Evolutionary conservation across 1,140 invertebrate genomes (phyloP).

Genomic region (Plodia interpunctella): DNA sequence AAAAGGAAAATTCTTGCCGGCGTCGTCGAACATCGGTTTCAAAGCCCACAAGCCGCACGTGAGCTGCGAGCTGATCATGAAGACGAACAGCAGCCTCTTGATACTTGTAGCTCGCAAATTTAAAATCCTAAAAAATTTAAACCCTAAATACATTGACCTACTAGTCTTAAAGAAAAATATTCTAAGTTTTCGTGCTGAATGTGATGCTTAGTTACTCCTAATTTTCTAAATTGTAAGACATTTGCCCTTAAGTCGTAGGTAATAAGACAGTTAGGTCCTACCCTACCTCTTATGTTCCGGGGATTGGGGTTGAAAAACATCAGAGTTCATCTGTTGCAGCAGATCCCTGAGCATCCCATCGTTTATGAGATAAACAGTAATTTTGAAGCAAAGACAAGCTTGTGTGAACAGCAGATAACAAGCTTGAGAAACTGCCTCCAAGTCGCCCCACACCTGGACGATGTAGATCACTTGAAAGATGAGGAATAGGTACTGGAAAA

Average conservation of each 20-base stretch:
- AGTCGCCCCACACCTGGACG: constrained; percentile 53
- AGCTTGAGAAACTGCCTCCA: constrained; percentile 56
- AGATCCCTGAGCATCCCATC: constrained; percentile 37
- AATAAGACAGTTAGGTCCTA: too few species aligned
- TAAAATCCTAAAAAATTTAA: constrained; percentile 36
- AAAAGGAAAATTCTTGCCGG: constrained; percentile 56
- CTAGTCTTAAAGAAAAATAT: too few species aligned
- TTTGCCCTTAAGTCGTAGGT: too few species aligned
- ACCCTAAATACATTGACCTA: too few species aligned
- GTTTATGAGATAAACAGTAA: constrained; percentile 54
- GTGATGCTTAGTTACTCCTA: too few species aligned
- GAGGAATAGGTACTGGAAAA: constrained; percentile 57
- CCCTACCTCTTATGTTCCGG: constrained; percentile 44
- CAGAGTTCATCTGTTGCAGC: constrained; percentile 45
- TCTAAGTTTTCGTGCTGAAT: too few species aligned
- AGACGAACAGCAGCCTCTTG: constrained; percentile 51
- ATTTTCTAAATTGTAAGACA: too few species aligned
- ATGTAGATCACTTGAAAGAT: constrained; percentile 62
- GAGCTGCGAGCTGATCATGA: constrained; percentile 57
- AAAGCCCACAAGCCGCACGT: constrained; percentile 57
- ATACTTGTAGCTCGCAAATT: constrained; percentile 46
- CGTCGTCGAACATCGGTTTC: constrained; percentile 57
- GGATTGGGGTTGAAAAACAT: constrained; percentile 46
- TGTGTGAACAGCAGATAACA: constrained; percentile 62
- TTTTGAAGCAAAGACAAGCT: constrained; percentile 62